These are phyloP conservation scores for Hartigia nigra DNA, from an alignment of 2,888 invertebrate genomes.

Conservation along the genomic window DNA sequence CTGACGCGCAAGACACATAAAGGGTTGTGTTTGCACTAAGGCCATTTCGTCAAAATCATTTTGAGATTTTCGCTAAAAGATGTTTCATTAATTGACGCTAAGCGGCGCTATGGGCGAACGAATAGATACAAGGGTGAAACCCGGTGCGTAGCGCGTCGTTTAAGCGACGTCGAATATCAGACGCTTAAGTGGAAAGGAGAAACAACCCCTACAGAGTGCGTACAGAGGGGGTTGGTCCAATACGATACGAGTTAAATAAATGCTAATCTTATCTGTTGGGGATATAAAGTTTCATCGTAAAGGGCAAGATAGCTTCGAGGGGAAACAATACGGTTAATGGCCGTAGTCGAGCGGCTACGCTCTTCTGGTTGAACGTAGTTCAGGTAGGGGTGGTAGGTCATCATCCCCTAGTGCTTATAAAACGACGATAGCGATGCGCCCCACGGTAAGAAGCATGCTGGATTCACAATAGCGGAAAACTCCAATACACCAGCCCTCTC, in stretches of 20 bases:
- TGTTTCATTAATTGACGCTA: background rate
- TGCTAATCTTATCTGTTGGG: slow-evolving; percentile 40
- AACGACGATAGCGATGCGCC: slow-evolving; percentile 28
- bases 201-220: background rate
- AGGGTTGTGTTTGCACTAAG: background rate
- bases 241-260: slow-evolving; percentile 25
- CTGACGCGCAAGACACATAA: background rate
- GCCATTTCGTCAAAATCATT: too few species aligned
- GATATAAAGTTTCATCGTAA: slow-evolving; percentile 38
- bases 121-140: background rate
- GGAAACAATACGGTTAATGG: slow-evolving; percentile 50
- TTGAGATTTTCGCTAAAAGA: background rate
- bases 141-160: background rate
- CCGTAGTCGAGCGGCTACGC: slow-evolving; percentile 31
- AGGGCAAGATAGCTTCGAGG: slow-evolving; percentile 33
- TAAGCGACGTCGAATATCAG: background rate
- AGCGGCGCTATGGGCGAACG: background rate
- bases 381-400: slow-evolving; percentile 9
- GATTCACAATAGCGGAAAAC: slow-evolving; percentile 40
- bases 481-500: slow-evolving; percentile 36
- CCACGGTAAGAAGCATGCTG: slow-evolving; percentile 24
- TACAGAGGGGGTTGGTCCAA: background rate
- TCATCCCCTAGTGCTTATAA: slow-evolving; percentile 29
- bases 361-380: slow-evolving; percentile 8
- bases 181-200: background rate